Conservation (phyloP, 2,888 invertebrate species). For the Orthosia gracilis region DNA sequence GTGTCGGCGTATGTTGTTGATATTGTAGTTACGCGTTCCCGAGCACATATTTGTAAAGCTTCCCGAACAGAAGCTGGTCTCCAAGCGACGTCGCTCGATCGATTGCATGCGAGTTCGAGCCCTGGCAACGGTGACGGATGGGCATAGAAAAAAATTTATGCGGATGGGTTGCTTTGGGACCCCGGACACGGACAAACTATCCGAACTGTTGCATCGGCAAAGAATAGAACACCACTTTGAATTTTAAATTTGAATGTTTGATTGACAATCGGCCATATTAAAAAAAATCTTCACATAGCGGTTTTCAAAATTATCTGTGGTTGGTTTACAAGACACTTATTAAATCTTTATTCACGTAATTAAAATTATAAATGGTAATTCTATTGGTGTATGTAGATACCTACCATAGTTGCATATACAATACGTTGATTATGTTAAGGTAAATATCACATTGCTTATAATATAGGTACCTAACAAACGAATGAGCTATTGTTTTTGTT, state of each 20-base stretch:
- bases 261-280: background rate
- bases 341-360: background rate
- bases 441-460: slow-evolving; percentile 1
- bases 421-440: background rate
- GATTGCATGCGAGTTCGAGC: slow-evolving; percentile 64
- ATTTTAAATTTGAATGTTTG: background rate
- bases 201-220: slow-evolving; percentile 4
- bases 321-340: background rate
- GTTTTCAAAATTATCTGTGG: too few relatives aligned
- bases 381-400: background rate
- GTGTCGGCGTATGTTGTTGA: slow-evolving; percentile 11
- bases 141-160: too few relatives aligned
- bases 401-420: slow-evolving; percentile 10
- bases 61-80: slow-evolving; percentile 59
- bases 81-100: slow-evolving; percentile 75
- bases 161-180: slow-evolving; percentile 51
- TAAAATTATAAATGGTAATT: slow-evolving; percentile 1
- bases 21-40: slow-evolving; percentile 21
- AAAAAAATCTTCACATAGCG: background rate
- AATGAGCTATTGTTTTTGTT: slow-evolving; percentile 30
- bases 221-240: slow-evolving; percentile 2
- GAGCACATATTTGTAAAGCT: slow-evolving; percentile 34
- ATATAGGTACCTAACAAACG: background rate
- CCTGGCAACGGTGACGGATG: slow-evolving; percentile 50
- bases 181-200: slow-evolving; percentile 20